Evolutionary conservation across 2,113 vertebrate genomes (phyloP), one percentile per base, ranked within the genome.

Genomic region (Urocynchramus pylzowi): DNA sequence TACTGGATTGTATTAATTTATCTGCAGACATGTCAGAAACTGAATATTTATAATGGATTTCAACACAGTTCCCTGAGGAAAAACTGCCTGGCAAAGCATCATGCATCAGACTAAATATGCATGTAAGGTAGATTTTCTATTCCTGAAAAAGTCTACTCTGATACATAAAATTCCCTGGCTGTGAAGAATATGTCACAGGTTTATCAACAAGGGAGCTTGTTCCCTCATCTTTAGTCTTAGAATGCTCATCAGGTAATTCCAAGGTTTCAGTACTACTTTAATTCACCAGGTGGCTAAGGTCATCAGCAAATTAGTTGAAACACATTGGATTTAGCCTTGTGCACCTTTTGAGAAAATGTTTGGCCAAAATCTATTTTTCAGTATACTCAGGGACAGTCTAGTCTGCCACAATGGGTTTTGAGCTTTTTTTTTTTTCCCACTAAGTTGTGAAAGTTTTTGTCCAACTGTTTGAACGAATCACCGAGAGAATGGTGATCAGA

Each of bases 11-110:
- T 84, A 44, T 92, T 92, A 94, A 93, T 93, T 92, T 84, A 84
- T 84, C 71, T 90, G 20, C 52, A 90, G 56, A 92, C 16, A 13
- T 78, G 35, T 86, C 71, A 84, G 52, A 96, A 80, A 15, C 20
- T 60, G 85, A 92, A 86, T 96, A 93, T 91, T 90, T 95, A 81
- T 77, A 80, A 83, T 30, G 23, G 30, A 86, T 90, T 88, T 95
- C 70, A 84, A 39, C 37, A 65, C 22, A 89, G n/a, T 70, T 92
- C 70, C 37, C 61, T 44, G 30, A 61, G 74, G 91, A 87, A 73
- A 96, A 91, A 54, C 26, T 87, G 70, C 60, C 42, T 94, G 85
- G 45, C 64, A 89, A 92, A 86, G 37, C 47, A 84, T 74, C 64
- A 93, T 26, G 52, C 35, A 80, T 88, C 49, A 65, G 67, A 30